These are phyloP conservation scores for Salminus brasiliensis DNA, from an alignment of 2,113 vertebrate genomes.

Conservation along the genomic window DNA sequence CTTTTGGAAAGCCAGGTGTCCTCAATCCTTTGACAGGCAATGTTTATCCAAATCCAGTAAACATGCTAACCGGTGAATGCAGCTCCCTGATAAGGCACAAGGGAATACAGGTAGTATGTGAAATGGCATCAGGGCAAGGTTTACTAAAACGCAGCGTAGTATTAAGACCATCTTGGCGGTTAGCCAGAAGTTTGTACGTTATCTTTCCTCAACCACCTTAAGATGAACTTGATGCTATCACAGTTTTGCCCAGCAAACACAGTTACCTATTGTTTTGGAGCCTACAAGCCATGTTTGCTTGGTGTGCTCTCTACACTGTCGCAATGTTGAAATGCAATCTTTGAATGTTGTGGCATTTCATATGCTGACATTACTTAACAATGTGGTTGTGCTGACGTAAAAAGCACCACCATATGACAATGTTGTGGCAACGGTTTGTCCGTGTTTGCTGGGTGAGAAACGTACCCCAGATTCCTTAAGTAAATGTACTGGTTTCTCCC, in stretches of 20 bases:
- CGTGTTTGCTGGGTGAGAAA: too few species aligned
- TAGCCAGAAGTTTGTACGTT: not conserved
- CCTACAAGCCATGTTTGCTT: too few species aligned
- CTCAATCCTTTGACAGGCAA: not conserved
- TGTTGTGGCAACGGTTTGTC: too few species aligned
- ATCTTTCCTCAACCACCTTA: not conserved
- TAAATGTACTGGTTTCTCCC: too few species aligned
- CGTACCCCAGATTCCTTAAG: too few species aligned
- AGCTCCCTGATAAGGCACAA: slow-evolving; percentile 25
- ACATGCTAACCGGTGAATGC: slow-evolving; percentile 16
- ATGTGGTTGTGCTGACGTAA: too few species aligned
- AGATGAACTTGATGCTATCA: not conserved
- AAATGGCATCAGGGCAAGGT: not conserved
- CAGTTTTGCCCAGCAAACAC: not conserved
- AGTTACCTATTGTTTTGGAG: too few species aligned
- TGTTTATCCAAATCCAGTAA: not conserved
- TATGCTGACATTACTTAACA: too few species aligned
- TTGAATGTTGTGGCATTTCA: too few species aligned
- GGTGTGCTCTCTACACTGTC: too few species aligned
- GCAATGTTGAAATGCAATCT: too few species aligned
- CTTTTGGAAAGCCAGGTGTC: not conserved
- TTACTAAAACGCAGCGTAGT: not conserved
- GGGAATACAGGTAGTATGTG: not conserved
- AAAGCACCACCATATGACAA: too few species aligned
- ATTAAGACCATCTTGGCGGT: not conserved